Evolutionary conservation across 2,888 invertebrate genomes (phyloP), one percentile per base, ranked within the genome.

Genomic region (Operophtera brumata): DNA sequence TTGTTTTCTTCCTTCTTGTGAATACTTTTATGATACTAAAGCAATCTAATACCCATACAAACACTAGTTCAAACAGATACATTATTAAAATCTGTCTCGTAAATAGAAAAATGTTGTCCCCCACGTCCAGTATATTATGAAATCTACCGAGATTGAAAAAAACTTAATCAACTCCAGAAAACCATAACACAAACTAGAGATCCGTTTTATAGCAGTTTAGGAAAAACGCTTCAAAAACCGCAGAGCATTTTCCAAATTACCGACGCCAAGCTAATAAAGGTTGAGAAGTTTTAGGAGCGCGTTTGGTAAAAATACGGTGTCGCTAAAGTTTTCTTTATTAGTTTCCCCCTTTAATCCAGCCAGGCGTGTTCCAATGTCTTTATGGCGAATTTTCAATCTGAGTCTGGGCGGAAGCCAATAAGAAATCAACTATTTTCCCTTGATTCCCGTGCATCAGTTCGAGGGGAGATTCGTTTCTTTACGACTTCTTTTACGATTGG

Each of bases 241-340:
- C 78, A 75, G 67, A 73, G 70, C 70, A 67, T 78, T 82, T 80
- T 74, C 72, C 70, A 74, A 84, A 87, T 84, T 82, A 80, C 80
- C 75, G 73, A 73, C 76, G 77, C 70, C 71, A 78, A 81, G 73
- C 81, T 85, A 86, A 86, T 88, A 86, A 88, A 84, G 77, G 78
- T 70, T 76, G 69, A 76, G 74, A 84, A 85, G 82, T 86, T 85
- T 84, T 82, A 85, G 85, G 84, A 80, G 79, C 73, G 78, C 84
- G 77, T 82, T 85, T 82, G 80, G 76, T 85, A 86, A 89, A 90
- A 90, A 90, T 89, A 87, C 87, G 86, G 87, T 87, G 88, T 89
- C 86, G 87, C 85, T 83, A 80, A 89, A 90, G 83, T 90, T 90
- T 89, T 86, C 89, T 87, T 90, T 89, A 90, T 90, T 89, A 90